Evolutionary conservation across 2,113 vertebrate species (phyloP), one percentile per base, ranked within the genome.

Genomic region (Oncorhynchus masou): DNA sequence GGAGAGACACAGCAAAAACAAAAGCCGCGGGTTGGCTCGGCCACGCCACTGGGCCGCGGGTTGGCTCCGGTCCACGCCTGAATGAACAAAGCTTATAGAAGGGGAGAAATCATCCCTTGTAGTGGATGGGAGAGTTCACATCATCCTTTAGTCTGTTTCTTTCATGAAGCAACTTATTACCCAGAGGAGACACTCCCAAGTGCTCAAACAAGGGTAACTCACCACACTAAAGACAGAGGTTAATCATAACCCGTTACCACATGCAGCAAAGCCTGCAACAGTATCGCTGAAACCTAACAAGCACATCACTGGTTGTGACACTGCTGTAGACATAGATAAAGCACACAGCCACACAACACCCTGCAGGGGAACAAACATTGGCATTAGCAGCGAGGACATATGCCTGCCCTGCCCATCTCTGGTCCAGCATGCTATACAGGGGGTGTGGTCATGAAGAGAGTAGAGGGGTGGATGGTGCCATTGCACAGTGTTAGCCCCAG

Each of bases 401-500:
- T 16, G 67, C 31, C 19, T 34, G 29, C 16, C 12, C 11, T 27
- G 65, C 27, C 22, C 25, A 68, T 29, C 66, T 39, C 27, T 34
- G 20, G 16, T 34, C 31, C 15, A 20, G 67, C 15, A 39, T 67
- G 31, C 29, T 8, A 7, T 68, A 20, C 16, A 3, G 66, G 4
- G 27, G 8, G 19, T 31, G 12, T 16, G 31, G 27, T 68, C 6
- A 19, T 20, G 31, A 68, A 3, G 16, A 2, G 19, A 34, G 19
- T 16, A 34, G 29, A 29, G 12, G n/a, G 22, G 5, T 86, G 31
- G 8, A 68, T 8, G 29, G 15, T 15, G 66, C 59, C 59, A 62
- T 62, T 62, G 59, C 59, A 62, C n/a, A 29, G 67, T 68, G 67
- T 68, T 20, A 19, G 67, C 67, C 31, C 20, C 29, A 39, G 76